Percentiles rank a stretch among this genome's conserved stretches.
Evolutionary conservation across 2,888 invertebrate species (phyloP).

Genomic region (Cerastis leucographa): DNA sequence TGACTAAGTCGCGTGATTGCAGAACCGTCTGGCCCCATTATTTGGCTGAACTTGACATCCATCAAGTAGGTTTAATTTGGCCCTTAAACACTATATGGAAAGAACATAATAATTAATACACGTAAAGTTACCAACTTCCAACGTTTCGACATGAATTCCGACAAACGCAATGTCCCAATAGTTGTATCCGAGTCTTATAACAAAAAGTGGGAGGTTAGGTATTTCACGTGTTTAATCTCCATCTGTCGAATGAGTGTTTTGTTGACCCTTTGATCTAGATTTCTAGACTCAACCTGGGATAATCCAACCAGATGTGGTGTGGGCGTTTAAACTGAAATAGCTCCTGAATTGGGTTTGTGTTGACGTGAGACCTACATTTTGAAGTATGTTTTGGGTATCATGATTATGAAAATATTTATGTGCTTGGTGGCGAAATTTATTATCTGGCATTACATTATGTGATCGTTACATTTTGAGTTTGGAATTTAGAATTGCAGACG

Average conservation of each 20-base stretch:
- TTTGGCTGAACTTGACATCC: constrained; percentile 82
- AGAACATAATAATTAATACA: constrained; percentile 40
- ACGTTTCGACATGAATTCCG: constrained; percentile 15
- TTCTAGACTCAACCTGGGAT: constrained; percentile 34
- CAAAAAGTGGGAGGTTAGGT: not conserved
- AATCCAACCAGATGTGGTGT: constrained; percentile 33
- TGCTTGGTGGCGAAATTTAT: not conserved
- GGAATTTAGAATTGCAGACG: not conserved
- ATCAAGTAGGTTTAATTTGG: constrained; percentile 71
- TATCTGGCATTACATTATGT: not conserved
- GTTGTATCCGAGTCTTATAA: not conserved
- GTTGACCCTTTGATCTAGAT: constrained; percentile 31
- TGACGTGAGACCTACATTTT: constrained; percentile 52
- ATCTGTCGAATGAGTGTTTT: constrained; percentile 13
- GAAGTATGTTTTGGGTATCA: constrained; percentile 10
- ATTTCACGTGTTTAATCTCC: not conserved
- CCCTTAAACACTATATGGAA: constrained; percentile 60
- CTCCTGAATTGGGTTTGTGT: constrained; percentile 25
- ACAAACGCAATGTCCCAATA: not conserved
- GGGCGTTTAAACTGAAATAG: constrained; percentile 37
- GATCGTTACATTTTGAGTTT: not conserved
- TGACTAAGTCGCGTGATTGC: constrained; percentile 80
- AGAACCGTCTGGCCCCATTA: constrained; percentile 78
- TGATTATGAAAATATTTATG: constrained; percentile 16
- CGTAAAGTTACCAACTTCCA: constrained; percentile 6